These are phyloP conservation scores for Bos indicus DNA, from an alignment of 2,113 vertebrate genomes.

Conservation along the genomic window DNA sequence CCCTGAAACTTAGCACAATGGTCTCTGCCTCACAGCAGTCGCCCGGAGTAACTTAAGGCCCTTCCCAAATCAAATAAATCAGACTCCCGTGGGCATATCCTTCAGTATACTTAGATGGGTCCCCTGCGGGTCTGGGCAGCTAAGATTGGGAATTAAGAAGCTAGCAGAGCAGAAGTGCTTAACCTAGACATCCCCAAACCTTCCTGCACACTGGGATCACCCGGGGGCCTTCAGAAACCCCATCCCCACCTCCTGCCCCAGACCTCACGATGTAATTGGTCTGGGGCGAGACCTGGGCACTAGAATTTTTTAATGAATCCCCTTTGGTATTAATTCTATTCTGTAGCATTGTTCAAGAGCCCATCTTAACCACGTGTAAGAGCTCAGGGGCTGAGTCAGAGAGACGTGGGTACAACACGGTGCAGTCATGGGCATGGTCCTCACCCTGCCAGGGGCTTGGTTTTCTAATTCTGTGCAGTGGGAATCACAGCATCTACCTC, in stretches of 20 bases:
- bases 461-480: neutral
- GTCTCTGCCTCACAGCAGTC: neutral
- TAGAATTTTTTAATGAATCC: neutral
- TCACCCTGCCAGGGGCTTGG: neutral
- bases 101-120: neutral
- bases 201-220: neutral
- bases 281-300: neutral
- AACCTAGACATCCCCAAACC: neutral
- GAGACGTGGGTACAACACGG: neutral
- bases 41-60: neutral
- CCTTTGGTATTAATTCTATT: slow-evolving; percentile 8
- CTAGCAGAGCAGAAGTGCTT: neutral
- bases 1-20: neutral
- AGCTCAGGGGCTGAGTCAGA: neutral
- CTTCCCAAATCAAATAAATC: neutral
- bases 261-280: neutral
- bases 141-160: neutral
- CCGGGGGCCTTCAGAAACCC: neutral
- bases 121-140: neutral
- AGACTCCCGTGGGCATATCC: neutral
- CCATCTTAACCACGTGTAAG: neutral
- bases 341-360: neutral
- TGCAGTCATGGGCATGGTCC: neutral
- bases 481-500: neutral
- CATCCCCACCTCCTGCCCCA: neutral